Evolutionary conservation across 2,797 vertebrate genomes (phyloP).

Genomic region (Phrynocephalus guinanensis): DNA sequence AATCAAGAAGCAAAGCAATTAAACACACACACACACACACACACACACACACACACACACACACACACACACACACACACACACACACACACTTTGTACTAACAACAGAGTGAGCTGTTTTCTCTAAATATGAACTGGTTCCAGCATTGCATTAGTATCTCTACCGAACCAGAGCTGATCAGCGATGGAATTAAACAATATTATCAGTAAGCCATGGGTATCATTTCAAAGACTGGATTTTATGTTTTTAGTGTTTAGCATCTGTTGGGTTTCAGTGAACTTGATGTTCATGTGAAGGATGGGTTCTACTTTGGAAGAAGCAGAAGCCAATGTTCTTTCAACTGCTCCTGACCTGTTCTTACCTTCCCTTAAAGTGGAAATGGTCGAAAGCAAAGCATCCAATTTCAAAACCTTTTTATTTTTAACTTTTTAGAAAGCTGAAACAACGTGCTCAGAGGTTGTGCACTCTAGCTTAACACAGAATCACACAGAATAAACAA

Average conservation of each 20-base stretch:
- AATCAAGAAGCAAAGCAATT: slow-evolving; percentile 52
- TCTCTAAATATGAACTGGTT: slow-evolving; percentile 28
- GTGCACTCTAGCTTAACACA: not conserved
- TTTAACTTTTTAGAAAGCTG: not conserved
- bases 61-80: slow-evolving; percentile 27
- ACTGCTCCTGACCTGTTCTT: too few relatives aligned
- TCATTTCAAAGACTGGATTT: slow-evolving; percentile 24
- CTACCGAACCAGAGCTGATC: not conserved
- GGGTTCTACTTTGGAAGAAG: not conserved
- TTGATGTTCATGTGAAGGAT: not conserved
- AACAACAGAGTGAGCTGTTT: slow-evolving; percentile 46
- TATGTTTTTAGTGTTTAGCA: not conserved
- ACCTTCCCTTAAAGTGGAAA: too few relatives aligned
- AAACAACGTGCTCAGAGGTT: not conserved
- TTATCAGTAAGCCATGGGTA: slow-evolving; percentile 11
- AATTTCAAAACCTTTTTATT: not conserved
- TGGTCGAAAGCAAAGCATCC: too few relatives aligned
- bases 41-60: slow-evolving; percentile 17
- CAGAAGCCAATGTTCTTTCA: too few relatives aligned
- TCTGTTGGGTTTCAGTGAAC: not conserved
- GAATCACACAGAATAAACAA: too few relatives aligned
- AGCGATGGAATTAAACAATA: slow-evolving; percentile 13
- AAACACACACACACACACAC: slow-evolving; percentile 21
- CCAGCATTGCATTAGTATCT: slow-evolving; percentile 24
- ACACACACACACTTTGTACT: slow-evolving; percentile 35